These are phyloP conservation scores for Oreochromis niloticus DNA, from an alignment of 2,113 vertebrate species.

Conservation along the genomic window DNA sequence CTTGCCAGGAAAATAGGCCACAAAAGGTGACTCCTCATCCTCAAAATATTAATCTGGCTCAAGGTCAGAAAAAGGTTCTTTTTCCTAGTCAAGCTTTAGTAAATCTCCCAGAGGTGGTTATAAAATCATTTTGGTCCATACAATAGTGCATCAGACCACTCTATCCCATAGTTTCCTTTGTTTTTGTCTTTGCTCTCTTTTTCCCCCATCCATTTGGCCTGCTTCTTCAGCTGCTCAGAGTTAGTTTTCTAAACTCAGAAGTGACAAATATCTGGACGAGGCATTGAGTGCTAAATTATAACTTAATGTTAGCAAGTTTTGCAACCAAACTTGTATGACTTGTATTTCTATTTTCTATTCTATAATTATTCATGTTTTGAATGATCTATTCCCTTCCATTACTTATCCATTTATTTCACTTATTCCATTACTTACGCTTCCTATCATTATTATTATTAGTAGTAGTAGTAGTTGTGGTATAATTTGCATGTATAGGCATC, in stretches of 20 bases:
- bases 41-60: not conserved
- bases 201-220: not conserved
- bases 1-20: conserved; percentile 34
- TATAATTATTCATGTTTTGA: not conserved
- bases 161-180: not conserved
- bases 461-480: not conserved
- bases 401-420: not conserved
- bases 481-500: not conserved
- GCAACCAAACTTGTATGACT: not conserved
- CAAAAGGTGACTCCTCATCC: conserved; percentile 23
- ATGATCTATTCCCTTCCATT: not conserved
- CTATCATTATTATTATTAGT: accelerated
- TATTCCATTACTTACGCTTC: not conserved
- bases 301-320: not conserved
- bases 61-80: not conserved
- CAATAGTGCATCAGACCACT: not conserved
- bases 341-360: not conserved
- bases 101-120: not conserved
- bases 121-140: not conserved
- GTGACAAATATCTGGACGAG: not conserved
- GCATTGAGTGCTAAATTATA: not conserved
- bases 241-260: not conserved
- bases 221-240: not conserved
- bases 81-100: not conserved
- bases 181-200: not conserved